A percentile compares a stretch with the other conserved stretches of the same genome.
Evolutionary conservation across 2,797 vertebrate species (phyloP).

Genomic region (Hylomyscus alleni): DNA sequence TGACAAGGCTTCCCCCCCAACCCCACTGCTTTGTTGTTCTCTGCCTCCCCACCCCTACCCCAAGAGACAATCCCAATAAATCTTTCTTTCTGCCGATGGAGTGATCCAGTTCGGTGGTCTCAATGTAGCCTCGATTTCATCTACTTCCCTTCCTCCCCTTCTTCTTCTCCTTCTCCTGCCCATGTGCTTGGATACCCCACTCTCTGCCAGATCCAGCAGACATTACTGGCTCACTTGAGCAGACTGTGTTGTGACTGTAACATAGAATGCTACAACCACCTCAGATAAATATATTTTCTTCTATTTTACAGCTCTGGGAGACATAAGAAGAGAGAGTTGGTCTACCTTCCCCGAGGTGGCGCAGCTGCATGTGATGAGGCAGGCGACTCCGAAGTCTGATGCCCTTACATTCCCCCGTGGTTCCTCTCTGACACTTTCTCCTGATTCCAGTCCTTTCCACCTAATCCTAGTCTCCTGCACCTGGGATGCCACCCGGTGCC

Average conservation of each 20-base stretch:
- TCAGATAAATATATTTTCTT: neutral
- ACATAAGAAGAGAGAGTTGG: conserved; percentile 4
- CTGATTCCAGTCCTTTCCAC: neutral
- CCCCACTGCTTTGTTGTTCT: neutral
- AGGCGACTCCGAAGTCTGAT: neutral
- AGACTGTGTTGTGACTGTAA: neutral
- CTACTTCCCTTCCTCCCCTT: neutral
- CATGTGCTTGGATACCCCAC: neutral
- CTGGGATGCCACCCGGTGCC: neutral
- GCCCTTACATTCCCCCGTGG: neutral
- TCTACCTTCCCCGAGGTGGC: neutral
- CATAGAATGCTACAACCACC: conserved; percentile 6
- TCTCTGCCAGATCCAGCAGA: neutral
- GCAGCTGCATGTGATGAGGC: neutral
- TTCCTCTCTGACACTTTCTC: neutral
- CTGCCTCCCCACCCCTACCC: neutral
- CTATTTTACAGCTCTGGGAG: neutral
- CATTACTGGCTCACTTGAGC: neutral
- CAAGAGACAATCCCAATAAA: neutral
- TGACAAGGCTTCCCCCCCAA: neutral
- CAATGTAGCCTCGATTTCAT: neutral
- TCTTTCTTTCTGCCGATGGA: neutral
- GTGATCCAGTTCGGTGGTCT: neutral
- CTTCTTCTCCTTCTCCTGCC: neutral
- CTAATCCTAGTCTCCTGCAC: neutral